These are phyloP conservation scores for cat (Felis catus) DNA, from an alignment of 2,113 vertebrate genomes.

Conservation along the genomic window F.catus_Fca126_mat1.0 CM031425.1:53466501-53467000, in stretches of 20 bases:
- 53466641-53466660: fast-evolving
- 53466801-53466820: background rate
- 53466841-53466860: background rate
- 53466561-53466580: fast-evolving
- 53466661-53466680: too few species aligned
- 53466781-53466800: fast-evolving
- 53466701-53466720: too few species aligned
- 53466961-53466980: background rate
- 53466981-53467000: background rate
- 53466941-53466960: background rate
- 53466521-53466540: background rate
- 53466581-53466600: background rate
- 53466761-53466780: background rate
- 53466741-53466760: background rate
- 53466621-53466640: background rate
- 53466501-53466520: background rate
- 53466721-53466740: background rate
- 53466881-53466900: background rate
- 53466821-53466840: fast-evolving
- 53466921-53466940: background rate
- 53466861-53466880: background rate
- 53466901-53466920: background rate
- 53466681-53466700: background rate
- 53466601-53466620: background rate
- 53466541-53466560: background rate